Evolutionary conservation across 2,113 vertebrate genomes (phyloP), one percentile per base, ranked within the genome.

Genomic region (Sorex fumeus): DNA sequence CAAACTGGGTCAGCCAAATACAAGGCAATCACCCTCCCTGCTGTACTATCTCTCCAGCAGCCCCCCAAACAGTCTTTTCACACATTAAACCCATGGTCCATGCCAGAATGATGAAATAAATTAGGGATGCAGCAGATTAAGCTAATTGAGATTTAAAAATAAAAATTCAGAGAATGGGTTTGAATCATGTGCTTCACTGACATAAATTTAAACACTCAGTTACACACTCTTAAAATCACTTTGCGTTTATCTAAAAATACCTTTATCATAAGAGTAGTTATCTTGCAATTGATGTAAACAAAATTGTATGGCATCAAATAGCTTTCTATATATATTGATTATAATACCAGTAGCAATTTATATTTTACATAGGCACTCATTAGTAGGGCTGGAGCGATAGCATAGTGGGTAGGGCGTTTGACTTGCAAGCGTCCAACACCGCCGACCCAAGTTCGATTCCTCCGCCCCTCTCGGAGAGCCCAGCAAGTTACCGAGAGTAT

Each of bases 241-340:
- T 91, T n/a, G 12, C 10, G 57, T 50, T 81, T 83, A 15, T 91
- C 30, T 43, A 30, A 62, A 62, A 62, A 62, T 62, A 2, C 6
- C 27, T 66, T 66, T 53, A 64, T 50, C 47, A 50, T 13, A 50
- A 34, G 16, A 75, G 60, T 28, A 62, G 2, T 11, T 88, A 32
- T 72, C 25, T 70, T 67, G 13, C 64, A 74, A 85, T 40, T 72
- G 70, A 69, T 67, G 25, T 85, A 78, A 88, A 62, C 18, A 80
- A n/a, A 50, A 81, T 2, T 62, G 13, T 70, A 16, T 80, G 13
- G 27, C 3, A 93, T 53, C 18, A 66, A 64, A 79, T 88, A 40
- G 25, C 13, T 15, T 79, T 76, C 36, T 90, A 8, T 77, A 80
- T 75, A 79, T 66, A 70, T 25, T 79, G 79, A 40, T 34, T 4